These are phyloP conservation scores for Listronotus bonariensis DNA, from an alignment of 1,140 invertebrate genomes.

Conservation along the genomic window DNA sequence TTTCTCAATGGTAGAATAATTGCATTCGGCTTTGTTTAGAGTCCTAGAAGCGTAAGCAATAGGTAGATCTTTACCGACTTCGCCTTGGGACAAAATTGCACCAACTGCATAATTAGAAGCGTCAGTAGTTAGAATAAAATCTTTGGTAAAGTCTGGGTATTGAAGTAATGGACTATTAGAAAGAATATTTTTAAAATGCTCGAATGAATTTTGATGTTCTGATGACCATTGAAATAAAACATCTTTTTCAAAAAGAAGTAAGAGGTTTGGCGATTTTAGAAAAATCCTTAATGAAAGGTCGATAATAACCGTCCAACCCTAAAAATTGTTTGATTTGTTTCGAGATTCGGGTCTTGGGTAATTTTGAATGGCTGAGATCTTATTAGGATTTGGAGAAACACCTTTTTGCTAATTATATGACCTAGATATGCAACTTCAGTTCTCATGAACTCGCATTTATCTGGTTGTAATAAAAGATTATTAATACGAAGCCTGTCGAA, in stretches of 20 bases:
- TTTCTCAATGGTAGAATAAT: constrained; percentile 38
- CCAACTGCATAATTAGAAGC: constrained; percentile 52
- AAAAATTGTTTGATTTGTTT: constrained; percentile 54
- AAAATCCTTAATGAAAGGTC: constrained; percentile 38
- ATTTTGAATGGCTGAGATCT: constrained; percentile 52
- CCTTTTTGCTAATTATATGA: constrained; percentile 52
- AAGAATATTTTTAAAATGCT: constrained; percentile 53
- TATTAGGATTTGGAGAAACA: constrained; percentile 55
- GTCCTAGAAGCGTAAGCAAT: constrained; percentile 32
- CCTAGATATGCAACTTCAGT: constrained; percentile 50
- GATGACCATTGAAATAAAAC: constrained; percentile 13
- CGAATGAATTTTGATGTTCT: constrained; percentile 48
- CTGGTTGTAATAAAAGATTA: constrained; percentile 33
- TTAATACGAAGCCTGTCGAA: constrained; percentile 26
- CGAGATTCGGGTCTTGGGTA: constrained; percentile 47
- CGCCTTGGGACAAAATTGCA: constrained; percentile 46
- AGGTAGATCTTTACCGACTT: constrained; percentile 41
- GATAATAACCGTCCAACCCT: constrained; percentile 50
- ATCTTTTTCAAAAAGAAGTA: constrained; percentile 37
- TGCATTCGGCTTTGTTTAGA: too few species aligned
- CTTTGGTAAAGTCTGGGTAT: constrained; percentile 50
- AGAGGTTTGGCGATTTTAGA: constrained; percentile 33
- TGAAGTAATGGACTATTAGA: constrained; percentile 53
- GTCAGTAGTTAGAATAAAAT: constrained; percentile 55
- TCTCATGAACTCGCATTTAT: constrained; percentile 55